phyloP scores from a whole-genome alignment of 2,888 invertebrate species.

The Limnephilus rhombicus region DNA sequence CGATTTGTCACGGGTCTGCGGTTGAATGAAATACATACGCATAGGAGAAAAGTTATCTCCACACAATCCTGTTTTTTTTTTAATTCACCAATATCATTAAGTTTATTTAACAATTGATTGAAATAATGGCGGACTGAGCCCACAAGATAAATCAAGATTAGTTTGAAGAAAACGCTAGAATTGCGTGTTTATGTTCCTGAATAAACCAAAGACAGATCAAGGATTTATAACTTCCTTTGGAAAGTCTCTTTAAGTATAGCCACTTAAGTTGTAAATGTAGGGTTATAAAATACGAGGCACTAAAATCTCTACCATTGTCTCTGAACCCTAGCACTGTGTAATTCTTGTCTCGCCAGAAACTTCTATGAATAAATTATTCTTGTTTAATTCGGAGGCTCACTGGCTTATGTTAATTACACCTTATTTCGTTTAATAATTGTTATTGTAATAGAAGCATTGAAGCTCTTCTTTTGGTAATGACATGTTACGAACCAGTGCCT shows the following conservation, averaged over 20 bases:
- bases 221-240: conserved; percentile 21
- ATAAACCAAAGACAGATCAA: conserved; percentile 19
- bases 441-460: not conserved
- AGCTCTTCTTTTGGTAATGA: not conserved
- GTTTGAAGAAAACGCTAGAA: not conserved
- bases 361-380: conserved; percentile 25
- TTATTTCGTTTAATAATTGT: conserved; percentile 11
- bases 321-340: conserved; percentile 9
- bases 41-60: no score
- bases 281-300: conserved; percentile 39
- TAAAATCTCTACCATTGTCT: conserved; percentile 36
- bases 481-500: not conserved
- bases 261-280: conserved; percentile 24
- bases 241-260: conserved; percentile 23
- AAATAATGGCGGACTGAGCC: not conserved
- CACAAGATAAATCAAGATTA: not conserved
- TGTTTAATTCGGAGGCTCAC: not conserved
- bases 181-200: conserved; percentile 20
- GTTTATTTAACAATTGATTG: not conserved
- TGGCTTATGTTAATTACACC: not conserved
- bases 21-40: no score
- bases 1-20: no score
- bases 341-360: conserved; percentile 16
- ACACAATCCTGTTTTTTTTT: not conserved
- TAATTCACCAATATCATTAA: not conserved